Conservation (phyloP, 2,888 invertebrate genomes). For the Tenthredo scrophulariae region DNA sequence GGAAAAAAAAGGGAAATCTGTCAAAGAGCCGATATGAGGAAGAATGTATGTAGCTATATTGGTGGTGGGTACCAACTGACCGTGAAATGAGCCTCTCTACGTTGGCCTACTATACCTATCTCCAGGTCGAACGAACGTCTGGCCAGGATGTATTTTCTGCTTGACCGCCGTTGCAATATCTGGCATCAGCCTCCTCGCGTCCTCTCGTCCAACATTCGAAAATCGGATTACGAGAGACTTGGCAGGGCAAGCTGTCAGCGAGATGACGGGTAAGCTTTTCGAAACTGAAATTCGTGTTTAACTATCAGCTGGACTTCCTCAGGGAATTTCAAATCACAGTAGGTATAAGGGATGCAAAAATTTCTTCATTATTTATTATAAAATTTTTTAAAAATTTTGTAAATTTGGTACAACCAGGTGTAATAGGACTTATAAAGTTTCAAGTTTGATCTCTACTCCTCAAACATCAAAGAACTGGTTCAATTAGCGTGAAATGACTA, state of each 20-base stretch:
- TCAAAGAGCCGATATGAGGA: conserved; percentile 45
- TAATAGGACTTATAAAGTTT: not conserved
- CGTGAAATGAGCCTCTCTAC: conserved; percentile 50
- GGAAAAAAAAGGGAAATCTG: not conserved
- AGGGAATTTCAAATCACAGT: not conserved
- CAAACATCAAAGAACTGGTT: not conserved
- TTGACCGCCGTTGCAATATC: conserved; percentile 53
- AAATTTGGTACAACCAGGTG: not conserved
- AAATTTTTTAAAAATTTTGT: not conserved
- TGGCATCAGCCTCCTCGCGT: conserved; percentile 27
- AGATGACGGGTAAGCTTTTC: not conserved
- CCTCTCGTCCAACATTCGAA: conserved; percentile 39
- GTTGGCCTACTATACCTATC: conserved; percentile 32
- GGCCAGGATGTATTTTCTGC: conserved; percentile 53
- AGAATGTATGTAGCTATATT: conserved; percentile 21
- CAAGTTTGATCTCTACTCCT: not conserved
- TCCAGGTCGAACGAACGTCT: conserved; percentile 44
- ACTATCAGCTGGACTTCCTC: not conserved
- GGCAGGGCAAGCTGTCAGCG: not conserved
- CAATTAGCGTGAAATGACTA: conserved; percentile 17
- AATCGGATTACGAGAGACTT: conserved; percentile 46
- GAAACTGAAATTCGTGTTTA: not conserved
- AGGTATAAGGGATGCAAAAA: not conserved
- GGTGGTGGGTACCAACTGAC: conserved; percentile 42
- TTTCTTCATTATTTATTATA: not conserved